Base-by-base conservation (phyloP, 2,888 invertebrate species). In the Molanna angustata region DNA sequence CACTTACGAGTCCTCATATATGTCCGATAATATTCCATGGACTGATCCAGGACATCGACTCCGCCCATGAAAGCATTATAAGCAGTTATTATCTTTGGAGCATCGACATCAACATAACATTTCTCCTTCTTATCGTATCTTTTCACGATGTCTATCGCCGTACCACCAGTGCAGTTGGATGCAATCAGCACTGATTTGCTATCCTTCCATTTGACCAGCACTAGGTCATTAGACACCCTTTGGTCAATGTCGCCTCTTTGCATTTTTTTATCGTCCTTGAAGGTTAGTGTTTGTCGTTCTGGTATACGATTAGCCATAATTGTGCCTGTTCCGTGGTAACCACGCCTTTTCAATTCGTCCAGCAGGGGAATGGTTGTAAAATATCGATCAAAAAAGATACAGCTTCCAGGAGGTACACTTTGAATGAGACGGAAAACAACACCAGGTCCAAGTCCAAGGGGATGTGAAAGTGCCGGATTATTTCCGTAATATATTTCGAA, bases 1-100 rank as follows among this genome's bases (percentile, higher is more conserved):
- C 63, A 66, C 46, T 65, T 66, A 35, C 49, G 59, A 1, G 64
- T 64, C 60, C 64, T 65, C 3, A 63, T 63, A 20, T 62, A 63
- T 4, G 63, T 57, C 19, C 63, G 16, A 13, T 65, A 63, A 35
- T 63, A 62, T 42, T 62, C 61, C 51, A 64, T 60, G 3, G 22
- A 42, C 31, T 63, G 62, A 37, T 64, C 61, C 0, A 62, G 50
- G 14, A 62, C 47, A 40, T 63, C 54, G 18, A 61, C 60, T 40
- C n/a, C n/a, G n/a, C n/a, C n/a, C n/a, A n/a, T n/a, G n/a, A n/a
- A n/a, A n/a, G n/a, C n/a, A 40, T 64, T 64, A 27, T 63, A 63
- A 37, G 52, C 49, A 11, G 14, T 7, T 2, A 63, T 35, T 2
- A 61, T 46, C 48, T 35, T 57, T 37, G 63, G 61, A 33, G 50